These are phyloP conservation scores for Meloidogyne floridensis DNA, from an alignment of 1,140 invertebrate species.

Conservation along the genomic window DNA sequence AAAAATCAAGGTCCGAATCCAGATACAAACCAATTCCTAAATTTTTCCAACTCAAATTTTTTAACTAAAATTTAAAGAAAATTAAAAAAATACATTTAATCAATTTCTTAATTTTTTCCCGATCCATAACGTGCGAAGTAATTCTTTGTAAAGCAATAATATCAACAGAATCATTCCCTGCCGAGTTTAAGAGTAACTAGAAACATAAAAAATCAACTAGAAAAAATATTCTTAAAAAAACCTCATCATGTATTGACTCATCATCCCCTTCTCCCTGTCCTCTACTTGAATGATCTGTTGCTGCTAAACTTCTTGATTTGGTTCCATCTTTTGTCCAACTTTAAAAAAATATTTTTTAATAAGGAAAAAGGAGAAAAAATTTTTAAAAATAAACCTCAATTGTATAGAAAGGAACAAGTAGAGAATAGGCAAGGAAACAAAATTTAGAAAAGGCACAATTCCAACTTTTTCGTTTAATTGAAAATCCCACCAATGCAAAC, in stretches of 20 bases:
- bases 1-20: no score
- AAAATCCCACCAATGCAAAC: constrained; percentile 53
- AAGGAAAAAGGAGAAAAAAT: neutral
- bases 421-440: constrained; percentile 43
- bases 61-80: neutral
- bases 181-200: constrained; percentile 31
- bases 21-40: no score
- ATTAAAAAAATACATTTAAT: constrained; percentile 19
- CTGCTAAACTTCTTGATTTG: constrained; percentile 21
- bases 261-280: constrained; percentile 41
- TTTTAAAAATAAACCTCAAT: constrained; percentile 33
- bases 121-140: constrained; percentile 57
- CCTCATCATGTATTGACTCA: constrained; percentile 2
- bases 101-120: constrained; percentile 54
- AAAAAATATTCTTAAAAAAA: constrained; percentile 1
- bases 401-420: constrained; percentile 53
- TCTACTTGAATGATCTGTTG: neutral
- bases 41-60: neutral
- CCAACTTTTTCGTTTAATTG: constrained; percentile 22
- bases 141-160: constrained; percentile 48
- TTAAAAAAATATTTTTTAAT: no score
- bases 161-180: constrained; percentile 13
- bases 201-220: neutral
- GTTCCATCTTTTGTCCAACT: constrained; percentile 58
- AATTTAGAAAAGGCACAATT: constrained; percentile 58